phyloP scores from a whole-genome alignment of 1,140 invertebrate species.

The Holcopasites calliopsidis region DNA sequence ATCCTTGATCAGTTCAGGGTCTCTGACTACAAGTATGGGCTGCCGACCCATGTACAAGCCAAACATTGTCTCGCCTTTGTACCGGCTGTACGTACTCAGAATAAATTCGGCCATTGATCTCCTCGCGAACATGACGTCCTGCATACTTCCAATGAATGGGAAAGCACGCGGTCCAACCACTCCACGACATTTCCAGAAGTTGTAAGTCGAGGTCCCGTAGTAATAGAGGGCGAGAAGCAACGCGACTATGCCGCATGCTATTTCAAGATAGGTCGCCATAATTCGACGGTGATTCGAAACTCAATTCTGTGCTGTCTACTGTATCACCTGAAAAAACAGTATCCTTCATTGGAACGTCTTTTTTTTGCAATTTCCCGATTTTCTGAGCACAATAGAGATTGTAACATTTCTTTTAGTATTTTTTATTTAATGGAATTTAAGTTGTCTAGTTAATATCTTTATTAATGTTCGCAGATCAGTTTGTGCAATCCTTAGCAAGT shows the following conservation, averaged over 20 bases:
- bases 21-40: constrained; percentile 73
- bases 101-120: constrained; percentile 38
- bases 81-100: constrained; percentile 60
- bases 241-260: constrained; percentile 24
- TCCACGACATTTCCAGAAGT: constrained; percentile 70
- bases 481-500: too few relatives aligned
- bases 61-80: constrained; percentile 69
- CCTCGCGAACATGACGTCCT: constrained; percentile 50
- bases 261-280: constrained; percentile 36
- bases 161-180: constrained; percentile 65
- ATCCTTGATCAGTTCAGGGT: constrained; percentile 77
- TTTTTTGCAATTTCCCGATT: too few relatives aligned
- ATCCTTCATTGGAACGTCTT: too few relatives aligned
- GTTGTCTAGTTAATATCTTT: too few relatives aligned
- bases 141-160: constrained; percentile 69
- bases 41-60: constrained; percentile 73
- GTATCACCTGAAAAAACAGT: too few relatives aligned
- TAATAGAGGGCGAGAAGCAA: constrained; percentile 56
- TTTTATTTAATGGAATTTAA: too few relatives aligned
- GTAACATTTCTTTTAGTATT: too few relatives aligned
- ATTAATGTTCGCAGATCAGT: too few relatives aligned
- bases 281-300: background rate
- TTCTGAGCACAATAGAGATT: too few relatives aligned
- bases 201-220: constrained; percentile 43
- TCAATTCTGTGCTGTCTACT: too few relatives aligned